Conservation (phyloP, 1,140 invertebrate genomes). For the Sycobia sp. region DNA sequence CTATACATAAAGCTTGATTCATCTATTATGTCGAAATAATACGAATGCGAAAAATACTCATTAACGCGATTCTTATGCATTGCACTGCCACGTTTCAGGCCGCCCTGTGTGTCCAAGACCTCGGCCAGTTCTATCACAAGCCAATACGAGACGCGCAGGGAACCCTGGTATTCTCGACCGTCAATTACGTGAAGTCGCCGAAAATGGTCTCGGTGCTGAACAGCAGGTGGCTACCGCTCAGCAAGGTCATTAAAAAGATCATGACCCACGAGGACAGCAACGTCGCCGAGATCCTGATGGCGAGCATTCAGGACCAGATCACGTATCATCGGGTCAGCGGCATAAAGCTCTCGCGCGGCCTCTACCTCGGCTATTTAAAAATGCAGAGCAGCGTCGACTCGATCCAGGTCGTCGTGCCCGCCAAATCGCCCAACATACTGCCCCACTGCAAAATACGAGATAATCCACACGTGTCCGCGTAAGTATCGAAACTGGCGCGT, state of each 20-base stretch:
- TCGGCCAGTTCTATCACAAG: conserved; percentile 91
- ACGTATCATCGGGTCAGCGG: conserved; percentile 88
- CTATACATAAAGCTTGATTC: too few relatives aligned
- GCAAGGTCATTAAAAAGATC: conserved; percentile 71
- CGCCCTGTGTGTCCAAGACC: conserved; percentile 86
- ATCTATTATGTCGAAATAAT: too few relatives aligned
- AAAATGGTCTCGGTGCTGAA: conserved; percentile 85
- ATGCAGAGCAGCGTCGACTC: conserved; percentile 93
- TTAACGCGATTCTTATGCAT: too few relatives aligned
- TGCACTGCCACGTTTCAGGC: conserved; percentile 58
- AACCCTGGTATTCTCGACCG: conserved; percentile 86
- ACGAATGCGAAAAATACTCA: too few relatives aligned
- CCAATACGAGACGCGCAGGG: conserved; percentile 86
- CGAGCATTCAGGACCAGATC: conserved; percentile 87
- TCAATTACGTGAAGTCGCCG: conserved; percentile 81
- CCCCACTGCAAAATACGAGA: conserved; percentile 91
- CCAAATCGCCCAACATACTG: conserved; percentile 88
- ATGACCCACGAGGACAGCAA: conserved; percentile 74
- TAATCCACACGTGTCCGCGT: conserved; percentile 94
- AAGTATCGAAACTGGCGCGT: conserved; percentile 59
- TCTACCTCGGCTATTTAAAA: conserved; percentile 95
- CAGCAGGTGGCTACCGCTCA: conserved; percentile 86
- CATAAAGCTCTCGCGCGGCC: conserved; percentile 78
- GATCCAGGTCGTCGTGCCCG: conserved; percentile 89
- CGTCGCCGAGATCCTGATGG: conserved; percentile 81